Evolutionary conservation across 2,888 invertebrate species (phyloP), one percentile per base, ranked within the genome.

Genomic region (Pardosa pseudoannulata): DNA sequence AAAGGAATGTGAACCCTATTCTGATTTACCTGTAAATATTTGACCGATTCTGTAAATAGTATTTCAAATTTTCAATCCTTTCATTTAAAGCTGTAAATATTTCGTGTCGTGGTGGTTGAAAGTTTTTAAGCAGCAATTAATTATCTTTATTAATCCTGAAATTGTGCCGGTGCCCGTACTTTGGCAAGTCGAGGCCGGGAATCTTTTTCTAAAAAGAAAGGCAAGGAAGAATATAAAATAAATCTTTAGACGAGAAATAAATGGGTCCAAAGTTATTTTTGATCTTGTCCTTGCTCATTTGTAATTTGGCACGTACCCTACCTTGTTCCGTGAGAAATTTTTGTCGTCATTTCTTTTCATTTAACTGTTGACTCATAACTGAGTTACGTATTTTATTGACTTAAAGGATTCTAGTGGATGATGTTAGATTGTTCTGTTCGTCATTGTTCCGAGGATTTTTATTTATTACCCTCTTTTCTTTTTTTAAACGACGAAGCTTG

Each of bases 211-310:
- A 6, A 11, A 36, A 9, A 6, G 67, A 67, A 32, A 68, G n/a
- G 39, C 28, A 83, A 64, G 67, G n/a, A 41, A 56, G 68, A 80
- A 73, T 41, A 56, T 68, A 64, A 72, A 83, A 68, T 29, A 56
- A 36, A 11, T 9, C 19, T 2, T 46, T 32, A 70, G 23, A 13
- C 6, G 75, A 31, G 31, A 76, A 79, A 64, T 39, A 85, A 73
- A 85, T 71, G 62, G 46, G 31, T 50, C 68, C 67, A 65, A 28
- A 39, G 74, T 46, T 80, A 86, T 86, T 86, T 86, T 86, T 76
- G 79, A 16, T 28, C n/a, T 46, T 86, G 86, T 86, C 86, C 86
- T 86, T 80, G 75, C 74, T 56, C 31, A 27, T 28, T 67, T 50
- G 65, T 78, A 78, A 83, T 83, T 83, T 83, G 83, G 78, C 73